phyloP scores from a whole-genome alignment of 1,140 invertebrate species.

The Stenopsyche tienmushanensis region DNA sequence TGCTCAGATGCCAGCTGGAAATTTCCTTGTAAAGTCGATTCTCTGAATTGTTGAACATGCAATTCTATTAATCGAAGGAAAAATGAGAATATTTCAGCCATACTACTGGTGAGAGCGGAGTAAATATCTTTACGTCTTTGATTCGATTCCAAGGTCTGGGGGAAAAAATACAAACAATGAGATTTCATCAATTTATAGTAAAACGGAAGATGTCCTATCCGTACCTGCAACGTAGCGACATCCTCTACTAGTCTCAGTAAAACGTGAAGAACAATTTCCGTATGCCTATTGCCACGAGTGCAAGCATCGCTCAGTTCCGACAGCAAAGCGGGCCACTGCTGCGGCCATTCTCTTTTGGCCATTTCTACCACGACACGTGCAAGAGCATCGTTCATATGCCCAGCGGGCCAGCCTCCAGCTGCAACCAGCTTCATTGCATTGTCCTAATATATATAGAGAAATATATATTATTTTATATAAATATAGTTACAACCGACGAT shows the following conservation, averaged over 20 bases:
- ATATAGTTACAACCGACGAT: background rate
- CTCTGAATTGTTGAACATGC: slow-evolving; percentile 72
- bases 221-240: slow-evolving; percentile 77
- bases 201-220: slow-evolving; percentile 8
- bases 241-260: slow-evolving; percentile 88
- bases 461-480: slow-evolving; percentile 3
- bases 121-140: slow-evolving; percentile 87
- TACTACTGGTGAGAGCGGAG: slow-evolving; percentile 78
- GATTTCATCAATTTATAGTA: background rate
- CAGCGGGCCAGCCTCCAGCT: slow-evolving; percentile 66
- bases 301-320: slow-evolving; percentile 78
- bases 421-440: slow-evolving; percentile 81
- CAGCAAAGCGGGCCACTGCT: slow-evolving; percentile 87
- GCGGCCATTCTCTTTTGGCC: slow-evolving; percentile 94
- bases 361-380: slow-evolving; percentile 90
- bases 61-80: slow-evolving; percentile 76
- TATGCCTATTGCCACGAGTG: slow-evolving; percentile 77
- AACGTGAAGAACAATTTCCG: slow-evolving; percentile 82
- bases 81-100: slow-evolving; percentile 85
- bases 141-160: slow-evolving; percentile 76
- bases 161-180: background rate
- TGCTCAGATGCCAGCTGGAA: slow-evolving; percentile 67
- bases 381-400: slow-evolving; percentile 83
- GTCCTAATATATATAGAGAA: slow-evolving; percentile 55
- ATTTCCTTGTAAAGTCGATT: slow-evolving; percentile 61